Conservation (phyloP, 2,797 vertebrate species). For the Phrynocephalus guinanensis region DNA sequence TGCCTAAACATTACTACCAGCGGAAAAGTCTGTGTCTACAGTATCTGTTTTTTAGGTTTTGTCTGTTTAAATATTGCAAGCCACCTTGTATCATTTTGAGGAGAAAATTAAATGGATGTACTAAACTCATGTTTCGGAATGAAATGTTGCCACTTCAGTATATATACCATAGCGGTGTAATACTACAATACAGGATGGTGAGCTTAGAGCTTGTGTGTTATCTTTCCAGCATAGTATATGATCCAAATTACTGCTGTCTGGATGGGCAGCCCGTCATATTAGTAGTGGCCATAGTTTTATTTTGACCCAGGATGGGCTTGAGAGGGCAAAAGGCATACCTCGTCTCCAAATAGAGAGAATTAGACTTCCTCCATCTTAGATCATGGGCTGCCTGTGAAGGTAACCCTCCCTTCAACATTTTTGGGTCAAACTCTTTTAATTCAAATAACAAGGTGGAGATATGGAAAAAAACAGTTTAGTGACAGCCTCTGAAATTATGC, state of each 20-base stretch:
- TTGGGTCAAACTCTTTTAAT: background rate
- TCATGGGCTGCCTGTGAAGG: too few relatives aligned
- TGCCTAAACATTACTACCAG: background rate
- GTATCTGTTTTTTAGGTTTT: background rate
- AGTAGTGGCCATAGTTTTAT: background rate
- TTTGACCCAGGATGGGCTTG: background rate
- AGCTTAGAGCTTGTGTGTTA: background rate
- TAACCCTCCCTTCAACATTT: background rate
- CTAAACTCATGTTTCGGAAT: background rate
- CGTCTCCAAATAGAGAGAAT: too few relatives aligned
- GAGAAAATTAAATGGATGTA: background rate
- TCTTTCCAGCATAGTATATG: background rate
- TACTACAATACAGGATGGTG: too few relatives aligned
- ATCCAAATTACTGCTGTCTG: background rate
- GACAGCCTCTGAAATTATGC: conserved; percentile 4
- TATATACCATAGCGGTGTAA: background rate
- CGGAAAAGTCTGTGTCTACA: background rate
- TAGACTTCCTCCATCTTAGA: too few relatives aligned
- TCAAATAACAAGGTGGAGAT: background rate
- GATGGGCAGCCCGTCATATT: background rate
- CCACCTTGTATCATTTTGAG: too few relatives aligned
- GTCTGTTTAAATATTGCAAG: background rate
- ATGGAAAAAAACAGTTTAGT: background rate
- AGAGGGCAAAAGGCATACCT: too few relatives aligned
- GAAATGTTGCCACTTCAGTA: too few relatives aligned